Base-by-base conservation (phyloP, 1,140 invertebrate genomes). In the Drosophila dunni region DNA sequence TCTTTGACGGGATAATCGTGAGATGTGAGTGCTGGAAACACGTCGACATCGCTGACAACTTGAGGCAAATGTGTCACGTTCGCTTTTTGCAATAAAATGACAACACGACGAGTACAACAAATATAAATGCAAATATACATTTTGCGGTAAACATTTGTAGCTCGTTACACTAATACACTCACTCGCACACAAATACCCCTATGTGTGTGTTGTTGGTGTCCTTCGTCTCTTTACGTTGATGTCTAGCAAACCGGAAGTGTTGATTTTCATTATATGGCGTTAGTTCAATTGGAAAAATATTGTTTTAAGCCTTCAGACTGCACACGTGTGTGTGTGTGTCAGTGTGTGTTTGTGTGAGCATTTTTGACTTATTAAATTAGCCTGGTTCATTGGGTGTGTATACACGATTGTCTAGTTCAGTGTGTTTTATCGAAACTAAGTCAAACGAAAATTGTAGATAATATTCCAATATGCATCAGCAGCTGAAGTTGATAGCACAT, bases 51-150 rank as follows among this genome's bases (percentile, higher is more conserved):
- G 40, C 13, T 73, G 50, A 45, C 33, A 57, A 76, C 67, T 60
- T 65, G 60, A 54, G 51, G 69, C 60, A 60, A 83, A 75, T 79
- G 73, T 66, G 83, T 78, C 83, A 89, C 83, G 83, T 89, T 71
- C 76, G 74, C n/a, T 69, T 46, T 62, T 56, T 79, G 80, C 83
- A 77, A 72, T 74, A 75, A 75, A 78, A 80, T 68, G 63, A 63
- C 77, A 75, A 60, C 62, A 57, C 68, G 54, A 68, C 68, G 65
- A 67, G 61, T 69, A 72, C 78, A 79, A 68, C 71, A 86, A 70
- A 88, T 86, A 79, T 83, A 86, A 83, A 86, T 83, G 79, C 73
- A 88, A 86, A 86, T 86, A 88, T 79, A 80, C 76, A 88, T 69
- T 80, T 70, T 89, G 84, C 56, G 83, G 82, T 75, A 66, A 83